Evolutionary conservation across 2,797 vertebrate genomes (phyloP).

Genomic region (Alcedo quadribrachys): DNA sequence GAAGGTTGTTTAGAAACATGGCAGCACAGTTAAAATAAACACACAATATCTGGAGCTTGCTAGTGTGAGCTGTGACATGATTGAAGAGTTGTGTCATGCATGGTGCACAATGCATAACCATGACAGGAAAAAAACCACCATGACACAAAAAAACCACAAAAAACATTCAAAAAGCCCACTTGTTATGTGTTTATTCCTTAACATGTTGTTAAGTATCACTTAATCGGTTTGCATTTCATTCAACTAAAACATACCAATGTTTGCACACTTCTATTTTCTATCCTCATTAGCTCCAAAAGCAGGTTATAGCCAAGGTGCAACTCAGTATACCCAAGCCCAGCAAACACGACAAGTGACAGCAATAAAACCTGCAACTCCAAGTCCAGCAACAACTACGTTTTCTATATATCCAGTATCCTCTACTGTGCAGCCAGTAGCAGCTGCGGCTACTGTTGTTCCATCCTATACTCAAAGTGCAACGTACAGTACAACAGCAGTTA

Average conservation of each 20-base stretch:
- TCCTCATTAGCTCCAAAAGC: slow-evolving; percentile 89
- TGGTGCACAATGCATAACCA: background rate
- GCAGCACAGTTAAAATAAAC: background rate
- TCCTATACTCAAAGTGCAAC: slow-evolving; percentile 97
- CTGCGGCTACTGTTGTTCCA: slow-evolving; percentile 91
- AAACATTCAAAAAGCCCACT: background rate
- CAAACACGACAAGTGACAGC: slow-evolving; percentile 96
- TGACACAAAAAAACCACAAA: background rate
- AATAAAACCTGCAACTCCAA: slow-evolving; percentile 95
- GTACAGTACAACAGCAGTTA: slow-evolving; percentile 96
- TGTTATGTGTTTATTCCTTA: background rate
- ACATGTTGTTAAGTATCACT: background rate
- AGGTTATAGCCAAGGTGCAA: slow-evolving; percentile 94
- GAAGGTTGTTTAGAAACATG: background rate
- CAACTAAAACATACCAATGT: background rate
- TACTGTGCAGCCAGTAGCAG: slow-evolving; percentile 92
- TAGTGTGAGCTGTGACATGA: background rate
- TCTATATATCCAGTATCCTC: slow-evolving; percentile 98
- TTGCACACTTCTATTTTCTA: slow-evolving; percentile 1
- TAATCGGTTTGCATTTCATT: background rate
- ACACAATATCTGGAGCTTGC: background rate
- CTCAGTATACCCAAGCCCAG: slow-evolving; percentile 95
- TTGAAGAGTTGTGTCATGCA: background rate
- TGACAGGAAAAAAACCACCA: background rate
- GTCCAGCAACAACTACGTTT: slow-evolving; percentile 94